A percentile compares a stretch with the other conserved stretches of the same genome.
Conservation (phyloP, 2,797 vertebrate species). For the Chelon labrosus region DNA sequence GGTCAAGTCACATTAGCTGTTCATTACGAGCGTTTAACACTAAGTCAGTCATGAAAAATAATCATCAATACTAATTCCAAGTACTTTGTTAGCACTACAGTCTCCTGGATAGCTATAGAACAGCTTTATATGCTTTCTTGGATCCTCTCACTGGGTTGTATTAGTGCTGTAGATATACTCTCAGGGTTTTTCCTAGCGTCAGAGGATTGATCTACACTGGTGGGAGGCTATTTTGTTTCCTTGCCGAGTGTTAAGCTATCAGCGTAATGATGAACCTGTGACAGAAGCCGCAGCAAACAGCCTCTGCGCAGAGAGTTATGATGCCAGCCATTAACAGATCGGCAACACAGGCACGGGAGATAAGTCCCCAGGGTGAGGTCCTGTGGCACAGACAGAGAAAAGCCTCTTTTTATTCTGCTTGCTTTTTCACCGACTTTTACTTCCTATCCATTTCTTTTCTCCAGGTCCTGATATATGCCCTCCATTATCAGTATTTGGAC, state of each 20-base stretch:
- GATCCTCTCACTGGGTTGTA: constrained; percentile 43
- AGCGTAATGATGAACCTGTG: constrained; percentile 84
- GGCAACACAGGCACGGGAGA: constrained; percentile 68
- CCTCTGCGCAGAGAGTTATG: constrained; percentile 75
- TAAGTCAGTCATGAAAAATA: not conserved
- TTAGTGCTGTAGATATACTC: constrained; percentile 58
- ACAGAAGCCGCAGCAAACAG: constrained; percentile 74
- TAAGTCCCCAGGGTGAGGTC: constrained; percentile 72
- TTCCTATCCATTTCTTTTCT: constrained; percentile 35
- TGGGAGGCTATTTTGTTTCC: constrained; percentile 77
- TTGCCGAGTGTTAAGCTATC: constrained; percentile 79
- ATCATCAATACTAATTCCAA: constrained; percentile 13
- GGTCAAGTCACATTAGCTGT: constrained; percentile 2
- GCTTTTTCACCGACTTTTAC: constrained; percentile 46
- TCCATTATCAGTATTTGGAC: constrained; percentile 9
- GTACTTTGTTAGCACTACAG: constrained; percentile 30
- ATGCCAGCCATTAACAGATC: constrained; percentile 74
- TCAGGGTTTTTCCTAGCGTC: constrained; percentile 48
- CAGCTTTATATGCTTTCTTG: constrained; percentile 34
- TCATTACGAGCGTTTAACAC: constrained; percentile 10
- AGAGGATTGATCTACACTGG: constrained; percentile 72
- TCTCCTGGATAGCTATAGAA: constrained; percentile 7
- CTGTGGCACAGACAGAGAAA: constrained; percentile 61
- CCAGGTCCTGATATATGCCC: constrained; percentile 11
- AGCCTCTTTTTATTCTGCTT: constrained; percentile 47